Evolutionary conservation across 1,140 invertebrate species (phyloP), one percentile per base, ranked within the genome.

Genomic region (Meloidogyne floridensis): DNA sequence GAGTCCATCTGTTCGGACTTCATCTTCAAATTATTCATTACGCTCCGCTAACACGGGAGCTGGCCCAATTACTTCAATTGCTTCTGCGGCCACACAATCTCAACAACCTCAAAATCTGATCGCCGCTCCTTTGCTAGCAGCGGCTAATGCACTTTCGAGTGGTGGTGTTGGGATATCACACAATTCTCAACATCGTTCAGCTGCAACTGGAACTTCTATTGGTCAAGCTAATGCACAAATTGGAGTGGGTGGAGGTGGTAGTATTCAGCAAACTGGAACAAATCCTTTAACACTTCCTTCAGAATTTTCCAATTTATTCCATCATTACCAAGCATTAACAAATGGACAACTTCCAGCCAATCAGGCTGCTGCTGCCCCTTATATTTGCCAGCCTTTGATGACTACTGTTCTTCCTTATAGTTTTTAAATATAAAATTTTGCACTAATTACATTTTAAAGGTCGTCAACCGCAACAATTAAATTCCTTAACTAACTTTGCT

Each of bases 241-340:
- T 6, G 77, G 65, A 11, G 77, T 10, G 43, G 6, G 0, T 20
- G 18, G 5, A 47, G 47, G 47, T n/a, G 72, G 43, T 51, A 10
- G 71, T 10, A 13, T 47, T 10, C 72, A 15, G 3, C 53, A 47
- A 18, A 42, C 51, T 11, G 77, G 54, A 72, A 9, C 54, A 6
- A 47, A 69, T 69, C 53, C 77, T 18, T 32, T 76, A 7, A 20
- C 53, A 69, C 13, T 76, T 69, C 56, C 80, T 7, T 42, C 74
- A 51, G 81, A 82, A 42, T 82, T 83, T 71, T 85, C 80, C 8
- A 73, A 86, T 77, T 76, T 87, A 20, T 83, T 87, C 56, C 85
- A 87, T n/a, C 87, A 88, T 72, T 87, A 86, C 80, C 77, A 74
- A 8, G 72, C 72, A 32, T 74, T 54, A 74, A 74, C 53, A 74